Percentiles rank a stretch among this genome's conserved stretches.
Conservation (phyloP, 2,888 invertebrate species). For the Callyntrura guangdongensis region DNA sequence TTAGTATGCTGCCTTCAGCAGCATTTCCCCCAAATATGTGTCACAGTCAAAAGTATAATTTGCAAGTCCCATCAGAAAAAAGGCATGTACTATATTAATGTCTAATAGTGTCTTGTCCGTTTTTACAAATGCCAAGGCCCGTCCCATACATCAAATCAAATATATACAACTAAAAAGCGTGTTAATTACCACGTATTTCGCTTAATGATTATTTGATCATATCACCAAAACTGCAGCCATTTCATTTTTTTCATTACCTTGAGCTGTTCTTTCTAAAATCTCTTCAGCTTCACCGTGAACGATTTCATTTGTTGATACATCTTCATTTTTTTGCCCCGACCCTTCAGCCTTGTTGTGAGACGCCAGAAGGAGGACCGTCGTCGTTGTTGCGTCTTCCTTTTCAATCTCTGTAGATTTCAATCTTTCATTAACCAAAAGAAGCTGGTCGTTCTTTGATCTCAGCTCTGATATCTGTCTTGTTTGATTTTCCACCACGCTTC, state of each 20-base stretch:
- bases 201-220: conserved; percentile 46
- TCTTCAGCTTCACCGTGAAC: conserved; percentile 5
- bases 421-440: conserved; percentile 52
- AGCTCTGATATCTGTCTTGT: conserved; percentile 65
- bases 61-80: too few species aligned
- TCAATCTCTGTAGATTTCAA: conserved; percentile 45
- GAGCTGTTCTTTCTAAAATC: conserved; percentile 48
- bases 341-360: not conserved
- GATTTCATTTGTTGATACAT: not conserved
- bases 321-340: conserved; percentile 16
- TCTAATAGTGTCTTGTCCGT: not conserved
- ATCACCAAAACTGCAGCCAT: conserved; percentile 13
- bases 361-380: not conserved
- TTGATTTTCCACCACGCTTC: conserved; percentile 74
- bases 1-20: too few species aligned
- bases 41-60: too few species aligned
- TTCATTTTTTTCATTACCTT: conserved; percentile 63
- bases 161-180: conserved; percentile 3
- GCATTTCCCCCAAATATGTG: too few species aligned
- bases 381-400: not conserved
- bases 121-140: conserved; percentile 8
- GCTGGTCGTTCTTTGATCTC: conserved; percentile 66
- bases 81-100: not conserved
- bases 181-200: conserved; percentile 42
- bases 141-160: not conserved